Base-by-base conservation (phyloP, 1,140 invertebrate genomes). In the Caenorhabditis briggsae region DNA sequence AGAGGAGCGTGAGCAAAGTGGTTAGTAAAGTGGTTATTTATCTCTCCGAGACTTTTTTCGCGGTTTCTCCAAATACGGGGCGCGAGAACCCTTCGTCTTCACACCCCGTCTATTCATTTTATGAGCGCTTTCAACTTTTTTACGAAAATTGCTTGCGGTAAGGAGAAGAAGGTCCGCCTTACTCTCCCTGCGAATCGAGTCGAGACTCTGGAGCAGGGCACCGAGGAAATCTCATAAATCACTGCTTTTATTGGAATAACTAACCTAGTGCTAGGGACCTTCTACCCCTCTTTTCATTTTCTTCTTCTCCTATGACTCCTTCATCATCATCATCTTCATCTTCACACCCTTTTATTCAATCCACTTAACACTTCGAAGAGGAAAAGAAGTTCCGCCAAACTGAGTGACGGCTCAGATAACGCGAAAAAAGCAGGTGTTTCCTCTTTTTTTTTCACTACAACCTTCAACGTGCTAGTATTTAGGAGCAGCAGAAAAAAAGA, bases 11-110 rank as follows among this genome's bases (percentile, higher is more conserved):
- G 64, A 70, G 23, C 33, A 70, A 78, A 78, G 70, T 78, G 70
- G 70, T 78, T 78, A 78, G 70, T 78, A 78, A 78, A 78, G 70
- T 78, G 70, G 70, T 78, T 78, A 78, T 78, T 78, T 78, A 78
- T 78, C 70, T 78, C 70, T 78, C 70, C 70, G 70, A 78, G 70
- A 78, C 70, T 78, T 78, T 78, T 78, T 78, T 78, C 43, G 70
- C 70, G 43, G 70, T 78, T 78, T 78, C 70, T 78, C 70, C 70
- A 78, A 78, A 78, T 50, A 78, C 70, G 46, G 46, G 46, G 14
- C n/a, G 12, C 8, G 20, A n/a, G 50, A 53, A 53, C 5, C 64
- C 18, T 43, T 50, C 50, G 48, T 25, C 18, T 43, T n/a, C 16
- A 58, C 46, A 23, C 70, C 70, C 70, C 70, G 33, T 70, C 41